Evolutionary conservation across 2,797 vertebrate species (phyloP).

Genomic region (Cottoperca gobio): DNA sequence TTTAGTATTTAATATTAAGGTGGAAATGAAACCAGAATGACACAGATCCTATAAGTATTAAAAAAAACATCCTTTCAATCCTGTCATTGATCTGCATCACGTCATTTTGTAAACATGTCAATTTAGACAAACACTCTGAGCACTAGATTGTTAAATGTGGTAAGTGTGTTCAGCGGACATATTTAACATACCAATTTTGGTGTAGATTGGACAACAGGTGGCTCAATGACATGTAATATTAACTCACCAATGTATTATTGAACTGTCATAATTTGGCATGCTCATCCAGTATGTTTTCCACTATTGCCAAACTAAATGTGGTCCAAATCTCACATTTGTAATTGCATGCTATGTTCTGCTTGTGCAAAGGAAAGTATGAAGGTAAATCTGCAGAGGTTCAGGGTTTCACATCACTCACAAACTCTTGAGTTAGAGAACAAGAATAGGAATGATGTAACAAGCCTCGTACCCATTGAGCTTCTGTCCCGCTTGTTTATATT

Average conservation of each 20-base stretch:
- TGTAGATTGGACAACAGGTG: background rate
- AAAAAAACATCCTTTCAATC: too few relatives aligned
- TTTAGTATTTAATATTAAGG: too few relatives aligned
- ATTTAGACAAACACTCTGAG: background rate
- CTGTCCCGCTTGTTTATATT: background rate
- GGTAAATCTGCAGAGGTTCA: background rate
- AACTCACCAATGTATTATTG: background rate
- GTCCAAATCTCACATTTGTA: background rate
- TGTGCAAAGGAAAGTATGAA: background rate
- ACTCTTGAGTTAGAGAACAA: conserved; percentile 8
- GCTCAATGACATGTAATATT: background rate
- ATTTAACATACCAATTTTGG: background rate
- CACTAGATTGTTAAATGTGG: background rate
- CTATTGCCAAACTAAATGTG: background rate
- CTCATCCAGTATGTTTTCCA: background rate
- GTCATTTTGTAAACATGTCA: too few relatives aligned
- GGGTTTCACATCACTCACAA: background rate
- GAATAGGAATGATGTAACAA: conserved; percentile 4
- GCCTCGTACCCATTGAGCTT: background rate
- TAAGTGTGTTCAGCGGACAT: background rate
- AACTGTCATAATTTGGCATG: background rate
- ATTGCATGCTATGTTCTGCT: background rate
- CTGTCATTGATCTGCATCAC: background rate
- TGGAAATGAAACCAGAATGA: too few relatives aligned
- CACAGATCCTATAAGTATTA: too few relatives aligned